Conservation (phyloP, 2,797 vertebrate species). For the Intellagama lesueurii region DNA sequence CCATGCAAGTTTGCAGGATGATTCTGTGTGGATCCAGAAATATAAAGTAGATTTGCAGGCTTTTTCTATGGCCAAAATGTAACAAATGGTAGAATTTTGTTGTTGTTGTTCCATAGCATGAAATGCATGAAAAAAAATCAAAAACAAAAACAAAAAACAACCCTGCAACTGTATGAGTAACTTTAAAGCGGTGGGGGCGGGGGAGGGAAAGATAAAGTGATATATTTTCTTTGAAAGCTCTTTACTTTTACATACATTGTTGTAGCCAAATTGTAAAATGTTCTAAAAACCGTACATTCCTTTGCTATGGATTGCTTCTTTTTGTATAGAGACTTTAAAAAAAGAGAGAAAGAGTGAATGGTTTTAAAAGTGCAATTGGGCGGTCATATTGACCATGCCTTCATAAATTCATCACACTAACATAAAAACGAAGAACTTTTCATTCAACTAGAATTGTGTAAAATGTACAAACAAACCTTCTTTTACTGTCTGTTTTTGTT, state of each 20-base stretch:
- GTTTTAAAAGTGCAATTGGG: slow-evolving; percentile 82
- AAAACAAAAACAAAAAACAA: slow-evolving; percentile 70
- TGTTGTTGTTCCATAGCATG: slow-evolving; percentile 90
- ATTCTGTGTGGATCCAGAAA: slow-evolving; percentile 79
- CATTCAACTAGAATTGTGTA: slow-evolving; percentile 79
- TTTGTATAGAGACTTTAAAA: slow-evolving; percentile 78
- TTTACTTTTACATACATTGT: slow-evolving; percentile 90
- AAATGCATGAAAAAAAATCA: slow-evolving; percentile 88
- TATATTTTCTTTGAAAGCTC: slow-evolving; percentile 90
- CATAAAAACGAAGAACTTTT: slow-evolving; percentile 77
- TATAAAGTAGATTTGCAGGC: slow-evolving; percentile 82
- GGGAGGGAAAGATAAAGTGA: slow-evolving; percentile 76
- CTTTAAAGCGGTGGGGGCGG: slow-evolving; percentile 67
- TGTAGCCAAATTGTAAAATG: slow-evolving; percentile 88
- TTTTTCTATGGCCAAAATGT: slow-evolving; percentile 85
- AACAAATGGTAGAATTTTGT: slow-evolving; percentile 81
- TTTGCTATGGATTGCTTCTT: slow-evolving; percentile 84
- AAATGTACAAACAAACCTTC: slow-evolving; percentile 71
- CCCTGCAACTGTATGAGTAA: slow-evolving; percentile 86
- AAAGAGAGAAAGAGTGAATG: slow-evolving; percentile 77
- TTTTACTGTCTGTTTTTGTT: slow-evolving; percentile 81
- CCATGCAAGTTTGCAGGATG: slow-evolving; percentile 83
- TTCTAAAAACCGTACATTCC: slow-evolving; percentile 83
- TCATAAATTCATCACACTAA: slow-evolving; percentile 77
- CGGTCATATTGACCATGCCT: slow-evolving; percentile 89